Evolutionary conservation across 2,113 vertebrate genomes (phyloP).

Genomic region (Nansenia antarctica): DNA sequence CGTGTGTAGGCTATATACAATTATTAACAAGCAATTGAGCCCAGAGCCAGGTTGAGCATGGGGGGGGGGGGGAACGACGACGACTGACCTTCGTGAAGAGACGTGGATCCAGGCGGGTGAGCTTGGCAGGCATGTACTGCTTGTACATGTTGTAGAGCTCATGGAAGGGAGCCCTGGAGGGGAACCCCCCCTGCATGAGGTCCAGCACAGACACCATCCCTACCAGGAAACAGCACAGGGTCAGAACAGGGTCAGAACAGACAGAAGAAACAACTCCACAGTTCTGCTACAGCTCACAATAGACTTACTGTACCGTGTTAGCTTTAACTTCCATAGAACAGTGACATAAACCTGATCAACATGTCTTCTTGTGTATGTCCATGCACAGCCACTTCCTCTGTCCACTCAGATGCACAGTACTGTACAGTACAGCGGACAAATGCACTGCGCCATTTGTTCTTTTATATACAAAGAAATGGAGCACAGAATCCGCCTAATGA

Average conservation of each 20-base stretch:
- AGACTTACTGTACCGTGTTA: not conserved
- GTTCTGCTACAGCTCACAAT: no score
- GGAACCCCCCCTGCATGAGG: constrained; percentile 98
- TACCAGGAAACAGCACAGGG: constrained; percentile 37
- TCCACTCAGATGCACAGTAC: not conserved
- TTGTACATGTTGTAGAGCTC: constrained; percentile 99
- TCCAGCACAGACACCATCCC: constrained; percentile 98
- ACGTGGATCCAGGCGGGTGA: constrained; percentile 90
- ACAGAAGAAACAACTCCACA: not conserved
- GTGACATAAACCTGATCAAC: no score
- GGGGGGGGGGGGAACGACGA: not conserved
- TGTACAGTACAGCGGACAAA: not conserved
- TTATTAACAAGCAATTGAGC: not conserved
- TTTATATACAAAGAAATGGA: not conserved
- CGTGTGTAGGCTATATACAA: not conserved
- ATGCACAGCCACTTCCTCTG: not conserved
- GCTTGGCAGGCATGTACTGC: constrained; percentile 92
- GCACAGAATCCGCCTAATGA: not conserved
- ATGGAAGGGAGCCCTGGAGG: constrained; percentile 94
- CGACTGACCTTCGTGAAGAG: constrained; percentile 94
- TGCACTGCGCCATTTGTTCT: not conserved
- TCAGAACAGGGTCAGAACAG: not conserved
- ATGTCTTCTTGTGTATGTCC: not conserved
- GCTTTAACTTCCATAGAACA: no score
- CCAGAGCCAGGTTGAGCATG: not conserved